phyloP scores from a whole-genome alignment of 2,888 invertebrate species.

The Hirtodrosophila trivittata region DNA sequence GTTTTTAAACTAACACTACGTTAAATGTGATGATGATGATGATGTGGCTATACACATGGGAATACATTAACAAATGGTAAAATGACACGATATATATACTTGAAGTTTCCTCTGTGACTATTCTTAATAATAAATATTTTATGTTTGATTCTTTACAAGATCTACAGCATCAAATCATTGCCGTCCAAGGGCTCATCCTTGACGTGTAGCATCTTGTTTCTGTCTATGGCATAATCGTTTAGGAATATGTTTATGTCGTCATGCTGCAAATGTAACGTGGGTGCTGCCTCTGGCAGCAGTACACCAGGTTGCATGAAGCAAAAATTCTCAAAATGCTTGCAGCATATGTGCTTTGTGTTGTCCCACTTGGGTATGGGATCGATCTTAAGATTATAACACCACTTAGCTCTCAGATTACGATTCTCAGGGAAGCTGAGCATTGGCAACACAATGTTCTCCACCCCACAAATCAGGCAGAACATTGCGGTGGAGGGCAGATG shows the following conservation, averaged over 20 bases:
- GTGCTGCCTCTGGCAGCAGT: conserved; percentile 71
- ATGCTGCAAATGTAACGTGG: conserved; percentile 74
- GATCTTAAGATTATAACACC: conserved; percentile 72
- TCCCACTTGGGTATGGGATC: conserved; percentile 65
- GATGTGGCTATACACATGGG: conserved; percentile 44
- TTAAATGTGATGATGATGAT: conserved; percentile 11
- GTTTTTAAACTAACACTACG: conserved; percentile 34
- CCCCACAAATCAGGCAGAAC: conserved; percentile 60
- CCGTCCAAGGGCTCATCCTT: conserved; percentile 64
- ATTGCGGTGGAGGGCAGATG: conserved; percentile 48
- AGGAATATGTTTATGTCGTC: conserved; percentile 70
- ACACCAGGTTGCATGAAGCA: conserved; percentile 58
- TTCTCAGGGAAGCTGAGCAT: conserved; percentile 62
- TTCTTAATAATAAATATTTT: conserved; percentile 13
- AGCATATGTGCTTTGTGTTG: conserved; percentile 62
- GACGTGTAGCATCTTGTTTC: conserved; percentile 35
- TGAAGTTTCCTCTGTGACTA: conserved; percentile 2
- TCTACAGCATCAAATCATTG: conserved; percentile 61
- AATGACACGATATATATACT: conserved; percentile 28
- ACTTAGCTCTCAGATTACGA: conserved; percentile 65
- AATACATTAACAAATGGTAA: conserved; percentile 18
- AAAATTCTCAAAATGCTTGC: conserved; percentile 66
- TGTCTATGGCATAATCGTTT: conserved; percentile 52
- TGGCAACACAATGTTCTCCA: conserved; percentile 46
- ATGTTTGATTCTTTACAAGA: conserved; percentile 16